These are phyloP conservation scores for Oriolus oriolus DNA, from an alignment of 2,113 vertebrate genomes.

Conservation along the genomic window DNA sequence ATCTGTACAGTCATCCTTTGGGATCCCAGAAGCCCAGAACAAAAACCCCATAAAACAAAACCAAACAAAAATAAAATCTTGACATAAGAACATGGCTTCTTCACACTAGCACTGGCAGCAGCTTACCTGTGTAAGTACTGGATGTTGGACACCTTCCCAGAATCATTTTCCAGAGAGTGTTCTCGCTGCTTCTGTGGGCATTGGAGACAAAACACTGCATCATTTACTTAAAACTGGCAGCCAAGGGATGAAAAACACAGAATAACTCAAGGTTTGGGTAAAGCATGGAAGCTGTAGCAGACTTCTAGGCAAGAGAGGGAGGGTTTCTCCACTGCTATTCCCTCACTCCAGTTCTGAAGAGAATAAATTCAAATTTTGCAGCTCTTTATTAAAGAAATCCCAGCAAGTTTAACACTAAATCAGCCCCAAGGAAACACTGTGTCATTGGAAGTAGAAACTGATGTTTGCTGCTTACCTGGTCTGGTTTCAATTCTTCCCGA, in stretches of 20 bases:
- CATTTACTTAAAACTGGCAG: background rate
- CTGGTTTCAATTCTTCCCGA: conserved; percentile 89
- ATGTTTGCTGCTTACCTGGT: conserved; percentile 76
- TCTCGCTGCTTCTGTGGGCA: conserved; percentile 88
- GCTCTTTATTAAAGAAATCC: background rate
- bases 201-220: background rate
- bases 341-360: background rate
- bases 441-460: background rate
- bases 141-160: conserved; percentile 90
- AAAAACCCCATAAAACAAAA: background rate
- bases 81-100: background rate
- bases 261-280: background rate
- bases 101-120: background rate
- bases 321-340: background rate
- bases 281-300: background rate
- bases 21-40: background rate
- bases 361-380: background rate
- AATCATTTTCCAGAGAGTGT: conserved; percentile 80
- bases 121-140: conserved; percentile 97
- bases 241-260: background rate
- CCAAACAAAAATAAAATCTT: background rate
- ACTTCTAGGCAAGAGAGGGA: background rate
- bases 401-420: background rate
- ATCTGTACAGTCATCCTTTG: background rate
- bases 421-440: background rate